Percentiles rank a stretch among this genome's conserved stretches.
These are phyloP conservation scores for Linyphia triangularis DNA, from an alignment of 2,888 invertebrate genomes.

Conservation along the genomic window DNA sequence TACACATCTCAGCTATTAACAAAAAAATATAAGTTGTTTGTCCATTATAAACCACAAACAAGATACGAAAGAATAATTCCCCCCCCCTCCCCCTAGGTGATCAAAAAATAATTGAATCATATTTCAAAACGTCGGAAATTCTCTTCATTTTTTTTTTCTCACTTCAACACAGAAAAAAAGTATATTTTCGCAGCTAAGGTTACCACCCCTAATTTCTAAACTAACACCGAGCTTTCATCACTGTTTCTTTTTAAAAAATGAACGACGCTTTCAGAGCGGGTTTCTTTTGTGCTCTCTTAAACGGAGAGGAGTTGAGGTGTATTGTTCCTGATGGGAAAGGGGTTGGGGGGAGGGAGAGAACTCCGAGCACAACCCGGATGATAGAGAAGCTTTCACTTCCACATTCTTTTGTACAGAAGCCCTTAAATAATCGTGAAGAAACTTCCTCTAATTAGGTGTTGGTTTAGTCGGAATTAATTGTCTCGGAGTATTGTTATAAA, in stretches of 20 bases:
- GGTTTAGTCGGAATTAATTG: constrained; percentile 51
- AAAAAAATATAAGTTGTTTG: too few species aligned
- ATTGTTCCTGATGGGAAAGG: constrained; percentile 23
- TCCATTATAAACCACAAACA: too few species aligned
- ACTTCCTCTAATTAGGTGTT: constrained; percentile 46
- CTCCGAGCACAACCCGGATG: constrained; percentile 4
- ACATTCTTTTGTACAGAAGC: constrained; percentile 20
- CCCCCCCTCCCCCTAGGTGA: not conserved
- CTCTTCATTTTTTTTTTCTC: not conserved
- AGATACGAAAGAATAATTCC: not conserved
- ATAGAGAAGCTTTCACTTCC: constrained; percentile 48
- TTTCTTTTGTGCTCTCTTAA: constrained; percentile 26
- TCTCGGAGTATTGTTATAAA: not conserved
- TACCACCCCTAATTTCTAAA: constrained; percentile 10
- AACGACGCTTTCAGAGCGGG: constrained; percentile 12
- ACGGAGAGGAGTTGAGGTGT: constrained; percentile 12
- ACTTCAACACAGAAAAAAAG: not conserved
- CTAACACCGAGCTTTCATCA: not conserved
- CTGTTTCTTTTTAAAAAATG: constrained; percentile 14
- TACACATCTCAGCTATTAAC: too few species aligned
- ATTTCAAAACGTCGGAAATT: constrained; percentile 15
- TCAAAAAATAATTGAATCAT: constrained; percentile 9
- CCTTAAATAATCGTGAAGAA: constrained; percentile 37
- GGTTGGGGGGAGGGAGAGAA: not conserved
- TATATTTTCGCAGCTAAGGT: not conserved